Evolutionary conservation across 2,888 invertebrate species (phyloP).

Genomic region (Nomada hirtipes): DNA sequence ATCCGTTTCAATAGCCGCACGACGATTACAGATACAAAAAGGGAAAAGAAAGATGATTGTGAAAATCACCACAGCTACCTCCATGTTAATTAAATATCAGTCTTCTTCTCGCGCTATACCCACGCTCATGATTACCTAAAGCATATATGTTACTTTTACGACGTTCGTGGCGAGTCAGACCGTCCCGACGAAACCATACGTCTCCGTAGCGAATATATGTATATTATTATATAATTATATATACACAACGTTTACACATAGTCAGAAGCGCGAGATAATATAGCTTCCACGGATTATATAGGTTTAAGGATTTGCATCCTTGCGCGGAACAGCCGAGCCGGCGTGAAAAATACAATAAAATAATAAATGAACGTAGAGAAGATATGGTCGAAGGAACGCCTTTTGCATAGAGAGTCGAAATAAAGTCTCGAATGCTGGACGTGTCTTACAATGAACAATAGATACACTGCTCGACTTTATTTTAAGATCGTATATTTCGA

Average conservation of each 20-base stretch:
- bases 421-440: not conserved
- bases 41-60: conserved; percentile 63
- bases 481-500: not conserved
- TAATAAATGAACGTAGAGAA: conserved; percentile 18
- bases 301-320: conserved; percentile 73
- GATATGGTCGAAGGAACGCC: conserved; percentile 3
- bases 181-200: conserved; percentile 31
- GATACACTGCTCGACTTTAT: not conserved
- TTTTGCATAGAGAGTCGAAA: not conserved
- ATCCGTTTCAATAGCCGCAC: conserved; percentile 3
- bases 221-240: conserved; percentile 64
- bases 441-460: not conserved
- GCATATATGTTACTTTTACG: conserved; percentile 54
- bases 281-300: conserved; percentile 74
- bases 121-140: conserved; percentile 67
- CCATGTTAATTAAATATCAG: conserved; percentile 79
- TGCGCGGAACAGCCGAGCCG: conserved; percentile 71
- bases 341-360: conserved; percentile 44
- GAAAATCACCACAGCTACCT: conserved; percentile 82
- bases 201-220: conserved; percentile 61
- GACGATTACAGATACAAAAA: conserved; percentile 24
- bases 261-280: conserved; percentile 73
- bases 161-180: conserved; percentile 30
- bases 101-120: conserved; percentile 77
- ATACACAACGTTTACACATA: conserved; percentile 70